Conservation (phyloP, 2,113 vertebrate species). For the Coptodon rendalli region DNA sequence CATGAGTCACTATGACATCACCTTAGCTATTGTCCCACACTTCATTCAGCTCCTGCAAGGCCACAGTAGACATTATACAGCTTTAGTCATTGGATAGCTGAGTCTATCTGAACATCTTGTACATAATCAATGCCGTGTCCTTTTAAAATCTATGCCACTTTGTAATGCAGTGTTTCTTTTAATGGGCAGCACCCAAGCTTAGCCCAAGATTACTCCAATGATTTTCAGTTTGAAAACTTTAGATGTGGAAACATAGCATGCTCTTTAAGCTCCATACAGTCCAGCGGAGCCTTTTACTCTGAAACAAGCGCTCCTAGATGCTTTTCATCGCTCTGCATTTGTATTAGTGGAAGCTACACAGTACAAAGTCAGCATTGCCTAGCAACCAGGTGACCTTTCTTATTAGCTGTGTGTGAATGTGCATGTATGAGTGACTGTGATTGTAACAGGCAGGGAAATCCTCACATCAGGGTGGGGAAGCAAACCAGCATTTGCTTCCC, state of each 20-base stretch:
- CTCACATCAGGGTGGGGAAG: background rate
- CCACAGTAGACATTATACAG: background rate
- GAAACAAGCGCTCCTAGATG: background rate
- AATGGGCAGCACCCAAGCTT: background rate
- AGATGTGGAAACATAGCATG: background rate
- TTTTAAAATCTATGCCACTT: background rate
- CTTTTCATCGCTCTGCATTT: background rate
- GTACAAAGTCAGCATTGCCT: conserved; percentile 43
- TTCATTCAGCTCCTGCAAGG: background rate
- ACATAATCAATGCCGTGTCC: background rate
- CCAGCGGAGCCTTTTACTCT: background rate
- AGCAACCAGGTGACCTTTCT: conserved; percentile 64
- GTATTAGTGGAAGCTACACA: background rate
- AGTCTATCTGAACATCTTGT: background rate
- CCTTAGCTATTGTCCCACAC: background rate
- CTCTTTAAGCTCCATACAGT: background rate
- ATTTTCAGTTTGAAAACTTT: background rate
- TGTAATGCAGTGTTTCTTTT: background rate
- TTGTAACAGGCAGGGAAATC: background rate
- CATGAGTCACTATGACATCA: background rate
- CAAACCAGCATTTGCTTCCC: background rate
- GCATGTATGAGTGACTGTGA: background rate
- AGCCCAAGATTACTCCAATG: background rate
- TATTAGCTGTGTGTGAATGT: background rate
- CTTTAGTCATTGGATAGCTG: background rate